Base-by-base conservation (phyloP, 2,888 invertebrate species). In the Celastrina argiolus region DNA sequence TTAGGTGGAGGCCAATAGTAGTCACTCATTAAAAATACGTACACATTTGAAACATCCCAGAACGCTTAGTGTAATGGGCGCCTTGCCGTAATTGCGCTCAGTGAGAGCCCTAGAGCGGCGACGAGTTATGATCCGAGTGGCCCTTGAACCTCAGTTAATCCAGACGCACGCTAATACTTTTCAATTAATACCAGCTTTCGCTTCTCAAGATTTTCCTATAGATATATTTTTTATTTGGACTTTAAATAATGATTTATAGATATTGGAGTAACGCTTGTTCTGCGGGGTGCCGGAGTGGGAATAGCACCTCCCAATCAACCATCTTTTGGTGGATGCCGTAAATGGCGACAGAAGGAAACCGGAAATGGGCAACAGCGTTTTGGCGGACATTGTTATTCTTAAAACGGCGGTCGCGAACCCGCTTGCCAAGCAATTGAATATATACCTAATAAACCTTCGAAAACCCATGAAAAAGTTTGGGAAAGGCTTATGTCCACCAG, bases 1-100 rank as follows among this genome's bases (percentile, higher is more conserved):
- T 59, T 7, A 39, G 36, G 34, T 16, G 36, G 61, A 36, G 36
- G 39, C 61, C 61, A 39, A 39, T 61, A 61, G 61, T 59, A 31
- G 34, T 36, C 61, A 12, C 61, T 59, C 61, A 61, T 61, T 61
- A 61, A 39, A 61, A 39, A 16, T 59, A 59, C 34, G 34, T 39
- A 39, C 14, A 61, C 61, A 61, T 61, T 61, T 61, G 61, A 39
- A 61, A 61, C 61, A 61, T 61, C 36, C 61, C 61, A 61, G 61
- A 59, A 12, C 22, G 39, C 61, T 61, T 61, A 39, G 61, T 61
- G 39, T 61, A 61, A 51, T 64, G 14, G 64, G 45, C 51, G 28
- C 18, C 45, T 64, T 64, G 51, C 22, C 56, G 58, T 41, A 65
- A 65, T 65, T 65, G 58, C 65, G 58, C 18, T 41, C 31, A n/a